These are phyloP conservation scores for Melinopterus prodromus DNA, from an alignment of 2,888 invertebrate species.

Conservation along the genomic window DNA sequence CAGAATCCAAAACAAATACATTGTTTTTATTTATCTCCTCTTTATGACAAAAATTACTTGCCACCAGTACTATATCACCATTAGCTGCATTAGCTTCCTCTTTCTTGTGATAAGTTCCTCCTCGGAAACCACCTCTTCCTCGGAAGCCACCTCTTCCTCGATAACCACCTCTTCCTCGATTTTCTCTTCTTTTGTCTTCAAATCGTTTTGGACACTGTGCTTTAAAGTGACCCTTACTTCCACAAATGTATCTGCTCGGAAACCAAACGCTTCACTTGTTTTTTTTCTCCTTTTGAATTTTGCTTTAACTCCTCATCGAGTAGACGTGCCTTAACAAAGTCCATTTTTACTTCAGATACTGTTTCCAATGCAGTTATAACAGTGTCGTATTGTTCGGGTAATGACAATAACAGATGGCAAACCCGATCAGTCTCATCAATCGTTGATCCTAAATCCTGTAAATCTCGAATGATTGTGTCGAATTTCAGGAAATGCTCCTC, in stretches of 20 bases:
- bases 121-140: conserved; percentile 18
- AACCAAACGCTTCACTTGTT: neutral
- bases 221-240: neutral
- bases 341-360: conserved; percentile 40
- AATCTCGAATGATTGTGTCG: conserved; percentile 35
- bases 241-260: conserved; percentile 12
- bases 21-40: neutral
- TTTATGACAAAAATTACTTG: neutral
- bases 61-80: neutral
- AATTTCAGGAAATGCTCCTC: conserved; percentile 39
- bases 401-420: conserved; percentile 21
- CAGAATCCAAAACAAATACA: conserved; percentile 26
- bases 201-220: conserved; percentile 15
- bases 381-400: conserved; percentile 42
- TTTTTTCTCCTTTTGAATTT: conserved; percentile 5
- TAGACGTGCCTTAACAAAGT: conserved; percentile 30
- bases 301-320: conserved; percentile 18
- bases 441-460: conserved; percentile 19
- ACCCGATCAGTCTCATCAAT: conserved; percentile 22
- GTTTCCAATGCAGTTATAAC: conserved; percentile 45
- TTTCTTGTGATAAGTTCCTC: conserved; percentile 10
- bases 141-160: too few relatives aligned
- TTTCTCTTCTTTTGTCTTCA: neutral
- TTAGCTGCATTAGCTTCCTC: conserved; percentile 24
- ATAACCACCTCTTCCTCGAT: too few relatives aligned